Conservation (phyloP, 2,888 invertebrate genomes). For the Idaea aversata region DNA sequence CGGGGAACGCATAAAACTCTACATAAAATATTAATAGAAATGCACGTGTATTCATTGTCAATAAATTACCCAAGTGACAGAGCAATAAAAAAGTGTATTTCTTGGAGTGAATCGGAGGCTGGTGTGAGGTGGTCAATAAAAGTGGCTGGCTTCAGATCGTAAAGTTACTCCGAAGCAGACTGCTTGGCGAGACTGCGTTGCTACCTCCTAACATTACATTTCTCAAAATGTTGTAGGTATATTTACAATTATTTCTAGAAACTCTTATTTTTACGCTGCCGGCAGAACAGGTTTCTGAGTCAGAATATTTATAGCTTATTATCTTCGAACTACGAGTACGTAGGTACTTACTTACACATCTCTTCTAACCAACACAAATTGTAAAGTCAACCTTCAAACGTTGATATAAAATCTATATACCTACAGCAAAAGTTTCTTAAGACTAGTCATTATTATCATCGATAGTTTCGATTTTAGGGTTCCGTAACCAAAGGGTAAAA, state of each 20-base stretch:
- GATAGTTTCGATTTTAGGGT: too few relatives aligned
- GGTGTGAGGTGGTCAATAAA: conserved; percentile 78
- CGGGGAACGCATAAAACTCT: conserved; percentile 62
- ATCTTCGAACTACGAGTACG: not conserved
- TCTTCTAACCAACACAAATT: not conserved
- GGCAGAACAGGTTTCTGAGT: not conserved
- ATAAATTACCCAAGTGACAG: conserved; percentile 79
- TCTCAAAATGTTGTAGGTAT: conserved; percentile 21
- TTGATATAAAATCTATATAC: not conserved
- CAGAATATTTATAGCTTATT: not conserved
- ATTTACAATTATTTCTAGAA: not conserved
- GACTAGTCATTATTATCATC: not conserved
- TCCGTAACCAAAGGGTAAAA: too few relatives aligned
- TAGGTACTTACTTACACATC: not conserved
- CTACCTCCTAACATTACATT: conserved; percentile 37
- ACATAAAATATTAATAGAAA: conserved; percentile 81
- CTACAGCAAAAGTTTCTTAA: not conserved
- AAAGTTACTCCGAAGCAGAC: conserved; percentile 70
- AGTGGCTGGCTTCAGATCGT: conserved; percentile 73
- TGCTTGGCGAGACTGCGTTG: conserved; percentile 73
- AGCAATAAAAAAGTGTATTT: conserved; percentile 79
- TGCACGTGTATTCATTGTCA: conserved; percentile 80
- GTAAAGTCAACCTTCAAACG: too few relatives aligned
- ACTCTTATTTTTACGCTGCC: not conserved
- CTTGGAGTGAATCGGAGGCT: conserved; percentile 78